A percentile compares a stretch with the other conserved stretches of the same genome.
These are phyloP conservation scores for Fukomys damarensis DNA, from an alignment of 2,113 vertebrate genomes.

Conservation along the genomic window DNA sequence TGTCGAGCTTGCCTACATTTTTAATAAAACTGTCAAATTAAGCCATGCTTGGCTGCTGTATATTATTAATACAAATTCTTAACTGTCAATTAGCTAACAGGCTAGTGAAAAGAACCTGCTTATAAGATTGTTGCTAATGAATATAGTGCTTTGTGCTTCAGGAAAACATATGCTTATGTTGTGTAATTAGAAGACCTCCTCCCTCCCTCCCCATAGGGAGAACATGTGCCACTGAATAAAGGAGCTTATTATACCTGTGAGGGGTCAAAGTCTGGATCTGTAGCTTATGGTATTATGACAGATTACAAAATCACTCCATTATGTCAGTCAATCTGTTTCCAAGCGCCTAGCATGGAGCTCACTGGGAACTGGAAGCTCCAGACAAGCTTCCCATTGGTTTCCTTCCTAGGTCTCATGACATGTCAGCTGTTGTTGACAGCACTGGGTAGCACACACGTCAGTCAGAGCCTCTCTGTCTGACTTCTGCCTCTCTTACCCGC, in stretches of 20 bases:
- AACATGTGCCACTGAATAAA: constrained; percentile 90
- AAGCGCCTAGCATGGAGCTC: constrained; percentile 85
- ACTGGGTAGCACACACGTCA: constrained; percentile 89
- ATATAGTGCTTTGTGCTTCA: constrained; percentile 94
- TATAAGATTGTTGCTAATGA: constrained; percentile 91
- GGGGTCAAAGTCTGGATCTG: constrained; percentile 97
- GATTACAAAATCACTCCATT: constrained; percentile 98
- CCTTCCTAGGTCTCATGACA: constrained; percentile 89
- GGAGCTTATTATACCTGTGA: constrained; percentile 95
- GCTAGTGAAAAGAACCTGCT: constrained; percentile 90
- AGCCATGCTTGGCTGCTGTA: constrained; percentile 84
- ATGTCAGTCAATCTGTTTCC: constrained; percentile 93
- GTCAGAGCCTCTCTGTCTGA: constrained; percentile 90
- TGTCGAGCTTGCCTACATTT: constrained; percentile 78
- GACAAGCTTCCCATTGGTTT: constrained; percentile 85
- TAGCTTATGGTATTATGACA: constrained; percentile 96
- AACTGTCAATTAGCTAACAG: constrained; percentile 95
- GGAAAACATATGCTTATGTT: constrained; percentile 92
- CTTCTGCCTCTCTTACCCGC: constrained; percentile 87
- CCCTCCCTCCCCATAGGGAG: constrained; percentile 80
- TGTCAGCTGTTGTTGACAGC: constrained; percentile 96
- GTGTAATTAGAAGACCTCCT: constrained; percentile 87
- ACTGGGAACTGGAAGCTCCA: constrained; percentile 83
- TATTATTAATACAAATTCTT: constrained; percentile 91
- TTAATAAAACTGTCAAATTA: constrained; percentile 90